Evolutionary conservation across 1,140 invertebrate species (phyloP), one percentile per base, ranked within the genome.

Genomic region (Ditylenchus dipsaci): DNA sequence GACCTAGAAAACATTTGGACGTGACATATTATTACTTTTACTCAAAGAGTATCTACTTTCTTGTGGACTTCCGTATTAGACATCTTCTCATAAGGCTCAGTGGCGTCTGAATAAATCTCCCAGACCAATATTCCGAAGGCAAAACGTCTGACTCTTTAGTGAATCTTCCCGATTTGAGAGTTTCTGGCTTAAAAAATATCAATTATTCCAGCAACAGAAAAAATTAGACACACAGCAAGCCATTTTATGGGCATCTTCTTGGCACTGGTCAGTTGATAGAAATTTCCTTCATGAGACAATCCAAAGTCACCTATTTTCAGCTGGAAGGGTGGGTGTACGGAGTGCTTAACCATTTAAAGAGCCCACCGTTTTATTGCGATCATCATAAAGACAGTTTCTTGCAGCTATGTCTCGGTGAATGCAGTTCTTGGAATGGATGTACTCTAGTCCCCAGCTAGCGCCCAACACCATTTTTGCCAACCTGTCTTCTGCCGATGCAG

Each of bases 381-480:
- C 33, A 38, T 38, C 33, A 23, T 80, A 61, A 8, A 78, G 74
- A 49, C 77, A 80, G 56, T 78, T 78, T n/a, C 76, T 62, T 5
- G 76, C 53, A 21, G 76, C 76, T 27, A 78, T 77, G 56, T 78
- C 76, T 1, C 78, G 74, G 67, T 76, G 75, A 38, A 76, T 76
- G 57, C 76, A 78, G 1, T 27, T 61, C 67, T 78, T 78, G 30
- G 38, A 67, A 61, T 78, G 76, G 1, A 79, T 67, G 65, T 79
- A 78, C 38, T 78, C 76, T 49, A 78, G 23, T 21, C 76, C 78
- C 17, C 67, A 30, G 1, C 78, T 43, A 7, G 76, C 75, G 49
- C 49, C 49, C 49, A 53, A 21, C 1, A 19, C n/a, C 49, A 53
- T 53, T 17, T 53, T 26, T 38, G 33, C 3, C 15, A 53, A 19